A percentile compares a stretch with the other conserved stretches of the same genome.
Evolutionary conservation across 2,113 vertebrate species (phyloP).

Genomic region (Aspiorhynchus laticeps): DNA sequence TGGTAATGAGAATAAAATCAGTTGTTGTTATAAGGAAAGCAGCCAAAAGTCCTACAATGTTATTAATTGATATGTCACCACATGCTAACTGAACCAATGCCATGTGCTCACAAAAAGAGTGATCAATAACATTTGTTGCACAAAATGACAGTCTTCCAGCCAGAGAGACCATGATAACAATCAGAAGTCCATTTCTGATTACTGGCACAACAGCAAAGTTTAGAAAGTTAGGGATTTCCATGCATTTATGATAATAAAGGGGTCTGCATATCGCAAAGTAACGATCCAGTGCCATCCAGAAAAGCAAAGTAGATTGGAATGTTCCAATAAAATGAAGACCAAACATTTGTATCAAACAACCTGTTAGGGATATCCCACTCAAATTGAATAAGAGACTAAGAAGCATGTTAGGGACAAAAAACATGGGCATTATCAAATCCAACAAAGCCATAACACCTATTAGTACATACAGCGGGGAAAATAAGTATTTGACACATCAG

Average conservation of each 20-base stretch:
- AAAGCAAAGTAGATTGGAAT: constrained; percentile 64
- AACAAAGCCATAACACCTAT: constrained; percentile 61
- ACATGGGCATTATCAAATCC: constrained; percentile 42
- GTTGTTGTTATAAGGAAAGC: no score
- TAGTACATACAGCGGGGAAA: constrained; percentile 52
- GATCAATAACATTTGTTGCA: constrained; percentile 54
- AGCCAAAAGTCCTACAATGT: no score
- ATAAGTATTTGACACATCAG: no score
- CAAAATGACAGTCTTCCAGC: constrained; percentile 60
- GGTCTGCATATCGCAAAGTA: constrained; percentile 62
- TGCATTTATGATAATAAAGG: constrained; percentile 53
- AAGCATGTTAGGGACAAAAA: constrained; percentile 54
- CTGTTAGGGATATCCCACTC: constrained; percentile 39
- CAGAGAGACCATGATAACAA: constrained; percentile 26
- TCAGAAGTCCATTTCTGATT: constrained; percentile 43
- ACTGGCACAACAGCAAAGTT: constrained; percentile 37
- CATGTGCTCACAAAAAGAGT: no score
- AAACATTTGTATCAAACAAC: no score
- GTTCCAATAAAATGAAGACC: constrained; percentile 36
- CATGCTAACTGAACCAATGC: no score
- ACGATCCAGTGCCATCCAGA: constrained; percentile 68
- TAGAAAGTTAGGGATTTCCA: background rate
- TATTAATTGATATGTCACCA: no score
- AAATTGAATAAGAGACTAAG: constrained; percentile 50
- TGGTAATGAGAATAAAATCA: constrained; percentile 49